Evolutionary conservation across 37 sponge, comb jelly and placozoan species (phyloP), one percentile per base, ranked within the genome.

Genomic region (Halichondria panicea): DNA sequence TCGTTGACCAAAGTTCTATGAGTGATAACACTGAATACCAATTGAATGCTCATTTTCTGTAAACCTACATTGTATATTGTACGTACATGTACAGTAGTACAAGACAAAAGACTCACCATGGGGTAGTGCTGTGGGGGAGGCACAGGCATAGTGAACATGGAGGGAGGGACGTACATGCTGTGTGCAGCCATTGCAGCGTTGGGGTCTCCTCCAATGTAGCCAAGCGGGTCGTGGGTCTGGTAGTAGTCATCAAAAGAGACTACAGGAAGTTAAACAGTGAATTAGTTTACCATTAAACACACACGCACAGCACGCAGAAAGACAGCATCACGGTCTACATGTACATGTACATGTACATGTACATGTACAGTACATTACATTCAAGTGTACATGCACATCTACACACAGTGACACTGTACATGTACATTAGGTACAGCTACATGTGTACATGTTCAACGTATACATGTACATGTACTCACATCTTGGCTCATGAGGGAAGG

Each of bases 181-280:
- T 89, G 89, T 32, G 97, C 93, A 21, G 90, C 82, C 22, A 82
- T 59, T 21, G 84, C 66, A 0, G 93, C 81, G 3, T 67, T 73
- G 32, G 82, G 63, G 57, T 89, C 92, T 21, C 77, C 65, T 28
- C 93, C 93, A 43, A 96, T 96, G 80, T 77, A 92, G 3, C 91
- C 90, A 70, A 89, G 78, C 55, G 66, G 93, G 53, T 96, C 97
- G 66, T 92, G 97, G 6, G 97, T 74, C 32, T 65, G 75, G 61
- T 92, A 89, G 74, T 87, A 96, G 70, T 89, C 91, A 35, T 92
- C 90, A 27, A 55, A 63, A 65, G 83, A 82, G 46, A 42, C 68
- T 37, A 36, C 81, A n/a, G 65, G 42, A 19, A 61, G 42, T 48
- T 35, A 43, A 46, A 34, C 63, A 63, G 35, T 6, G 25, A 15